A percentile compares a stretch with the other conserved stretches of the same genome.
These are phyloP conservation scores for Biston stratarius DNA, from an alignment of 2,888 invertebrate species.

Conservation along the genomic window DNA sequence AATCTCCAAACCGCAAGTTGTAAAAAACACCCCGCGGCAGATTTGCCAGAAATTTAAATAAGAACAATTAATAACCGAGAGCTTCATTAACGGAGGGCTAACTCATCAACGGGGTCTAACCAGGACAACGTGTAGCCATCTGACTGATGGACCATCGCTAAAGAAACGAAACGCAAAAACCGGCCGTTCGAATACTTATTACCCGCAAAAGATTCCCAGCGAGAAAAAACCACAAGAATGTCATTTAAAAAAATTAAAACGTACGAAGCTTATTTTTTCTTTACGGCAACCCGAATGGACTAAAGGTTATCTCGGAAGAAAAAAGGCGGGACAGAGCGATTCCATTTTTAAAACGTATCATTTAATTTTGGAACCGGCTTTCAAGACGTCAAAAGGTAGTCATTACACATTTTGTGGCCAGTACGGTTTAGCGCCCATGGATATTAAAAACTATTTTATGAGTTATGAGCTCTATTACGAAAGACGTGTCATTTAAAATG, in stretches of 20 bases:
- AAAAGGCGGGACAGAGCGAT: slow-evolving; percentile 85
- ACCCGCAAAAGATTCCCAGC: slow-evolving; percentile 77
- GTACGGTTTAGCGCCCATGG: slow-evolving; percentile 77
- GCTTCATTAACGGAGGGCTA: slow-evolving; percentile 77
- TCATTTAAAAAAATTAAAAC: slow-evolving; percentile 86
- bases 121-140: slow-evolving; percentile 68
- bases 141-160: slow-evolving; percentile 62
- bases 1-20: slow-evolving; percentile 76
- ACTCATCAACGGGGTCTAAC: slow-evolving; percentile 65
- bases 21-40: slow-evolving; percentile 74
- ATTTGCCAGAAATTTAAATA: slow-evolving; percentile 75
- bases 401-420: slow-evolving; percentile 83
- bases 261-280: slow-evolving; percentile 80
- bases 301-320: slow-evolving; percentile 84
- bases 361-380: slow-evolving; percentile 86
- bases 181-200: slow-evolving; percentile 73
- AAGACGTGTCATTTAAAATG: slow-evolving; percentile 7
- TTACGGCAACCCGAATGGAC: slow-evolving; percentile 82
- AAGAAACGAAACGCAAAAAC: slow-evolving; percentile 78
- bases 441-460: slow-evolving; percentile 67
- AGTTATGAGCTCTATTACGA: slow-evolving; percentile 59
- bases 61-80: slow-evolving; percentile 77
- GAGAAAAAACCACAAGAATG: slow-evolving; percentile 85
- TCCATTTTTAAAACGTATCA: slow-evolving; percentile 87
- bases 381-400: slow-evolving; percentile 86